Percentiles rank a stretch among this genome's conserved stretches.
Evolutionary conservation across 2,888 invertebrate species (phyloP).

Genomic region (Amitus sp.): DNA sequence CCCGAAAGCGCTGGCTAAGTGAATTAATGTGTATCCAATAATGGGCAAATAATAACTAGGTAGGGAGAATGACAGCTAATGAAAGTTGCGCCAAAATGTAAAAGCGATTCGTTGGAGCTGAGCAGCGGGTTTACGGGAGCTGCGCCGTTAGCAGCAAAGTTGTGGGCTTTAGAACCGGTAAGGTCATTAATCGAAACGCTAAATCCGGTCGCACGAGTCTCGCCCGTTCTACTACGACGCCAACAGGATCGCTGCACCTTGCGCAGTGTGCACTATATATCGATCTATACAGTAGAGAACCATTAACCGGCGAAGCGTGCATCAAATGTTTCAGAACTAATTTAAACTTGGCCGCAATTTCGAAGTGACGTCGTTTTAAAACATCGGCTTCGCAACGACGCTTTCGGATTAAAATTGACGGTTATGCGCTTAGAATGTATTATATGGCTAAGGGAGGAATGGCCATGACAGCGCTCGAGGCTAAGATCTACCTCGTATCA

Average conservation of each 20-base stretch:
- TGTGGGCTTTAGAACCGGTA: conserved; percentile 29
- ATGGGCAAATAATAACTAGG: background rate
- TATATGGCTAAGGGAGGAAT: background rate
- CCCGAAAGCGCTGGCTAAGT: background rate
- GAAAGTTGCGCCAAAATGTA: conserved; percentile 8
- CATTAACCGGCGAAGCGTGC: conserved; percentile 49
- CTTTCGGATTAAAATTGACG: conserved; percentile 44
- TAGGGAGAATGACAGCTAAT: background rate
- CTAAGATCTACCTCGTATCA: conserved; percentile 2
- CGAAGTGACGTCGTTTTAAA: conserved; percentile 46
- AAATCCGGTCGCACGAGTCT: conserved; percentile 39
- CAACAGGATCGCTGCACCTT: conserved; percentile 36
- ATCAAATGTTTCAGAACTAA: conserved; percentile 61
- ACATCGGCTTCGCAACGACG: conserved; percentile 40
- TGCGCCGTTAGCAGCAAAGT: conserved; percentile 10
- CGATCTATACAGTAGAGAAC: conserved; percentile 46
- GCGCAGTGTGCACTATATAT: conserved; percentile 41
- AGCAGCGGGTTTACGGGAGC: conserved; percentile 8
- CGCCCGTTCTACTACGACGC: conserved; percentile 26
- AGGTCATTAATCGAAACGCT: conserved; percentile 41
- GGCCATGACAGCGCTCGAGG: background rate
- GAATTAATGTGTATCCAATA: background rate
- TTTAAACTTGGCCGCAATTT: conserved; percentile 55
- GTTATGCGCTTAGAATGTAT: conserved; percentile 22
- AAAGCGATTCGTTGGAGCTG: conserved; percentile 4